A percentile compares a stretch with the other conserved stretches of the same genome.
These are phyloP conservation scores for Ammodytes dubius DNA, from an alignment of 2,113 vertebrate species.

Conservation along the genomic window DNA sequence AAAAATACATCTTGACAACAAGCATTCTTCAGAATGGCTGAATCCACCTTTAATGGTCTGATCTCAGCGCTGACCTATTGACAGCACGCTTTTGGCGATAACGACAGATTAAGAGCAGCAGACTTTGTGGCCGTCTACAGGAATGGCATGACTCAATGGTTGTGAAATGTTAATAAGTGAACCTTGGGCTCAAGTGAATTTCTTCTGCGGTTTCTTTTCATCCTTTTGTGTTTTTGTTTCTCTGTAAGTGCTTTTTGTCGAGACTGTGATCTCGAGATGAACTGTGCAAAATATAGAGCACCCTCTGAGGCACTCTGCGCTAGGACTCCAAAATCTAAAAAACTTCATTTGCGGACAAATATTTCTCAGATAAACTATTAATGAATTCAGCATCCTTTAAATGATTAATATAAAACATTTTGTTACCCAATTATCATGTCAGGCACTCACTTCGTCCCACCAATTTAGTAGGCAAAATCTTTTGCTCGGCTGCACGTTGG, in stretches of 20 bases:
- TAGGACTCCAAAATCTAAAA: slow-evolving; percentile 22
- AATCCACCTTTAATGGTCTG: slow-evolving; percentile 20
- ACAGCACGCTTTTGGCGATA: slow-evolving; percentile 33
- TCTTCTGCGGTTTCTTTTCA: slow-evolving; percentile 30
- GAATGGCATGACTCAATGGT: slow-evolving; percentile 44
- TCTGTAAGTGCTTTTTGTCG: slow-evolving; percentile 31
- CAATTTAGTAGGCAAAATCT: slow-evolving; percentile 38
- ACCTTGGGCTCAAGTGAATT: slow-evolving; percentile 15
- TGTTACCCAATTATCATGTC: slow-evolving; percentile 64
- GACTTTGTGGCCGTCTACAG: slow-evolving; percentile 47
- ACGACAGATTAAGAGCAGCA: slow-evolving; percentile 38
- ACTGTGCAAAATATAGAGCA: slow-evolving; percentile 34
- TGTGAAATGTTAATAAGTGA: slow-evolving; percentile 68
- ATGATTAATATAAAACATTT: slow-evolving; percentile 65
- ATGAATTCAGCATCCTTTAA: slow-evolving; percentile 51
- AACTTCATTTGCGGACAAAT: slow-evolving; percentile 32
- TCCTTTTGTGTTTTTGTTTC: slow-evolving; percentile 43
- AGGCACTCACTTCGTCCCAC: slow-evolving; percentile 17
- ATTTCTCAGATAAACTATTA: slow-evolving; percentile 49
- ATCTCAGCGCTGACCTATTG: slow-evolving; percentile 56
- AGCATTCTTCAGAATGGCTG: no score
- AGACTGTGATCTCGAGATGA: slow-evolving; percentile 42
- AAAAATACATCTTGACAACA: no score
- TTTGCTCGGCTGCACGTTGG: slow-evolving; percentile 49
- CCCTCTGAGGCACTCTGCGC: background rate